Evolutionary conservation across 2,888 invertebrate genomes (phyloP), one percentile per base, ranked within the genome.

Genomic region (Stictocephala bisonia): DNA sequence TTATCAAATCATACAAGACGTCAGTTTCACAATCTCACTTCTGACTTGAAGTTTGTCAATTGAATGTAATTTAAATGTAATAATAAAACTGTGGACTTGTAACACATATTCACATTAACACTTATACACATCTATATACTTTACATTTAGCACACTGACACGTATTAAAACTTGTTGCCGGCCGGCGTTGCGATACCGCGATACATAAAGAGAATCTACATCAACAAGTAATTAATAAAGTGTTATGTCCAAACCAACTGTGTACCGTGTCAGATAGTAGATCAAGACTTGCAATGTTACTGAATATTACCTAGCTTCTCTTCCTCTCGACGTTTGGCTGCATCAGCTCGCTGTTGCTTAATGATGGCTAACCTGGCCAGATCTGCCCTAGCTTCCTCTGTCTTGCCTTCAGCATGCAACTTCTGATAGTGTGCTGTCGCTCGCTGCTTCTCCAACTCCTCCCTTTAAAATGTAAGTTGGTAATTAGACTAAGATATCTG

Each of bases 301-400:
- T 11, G 40, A 2, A 2, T 75, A 83, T 86, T 86, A 83, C 90
- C 89, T 85, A 91, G 90, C 80, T 90, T 90, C 78, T 97, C 97
- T 4, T 90, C 90, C 81, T 97, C 97, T 60, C 96, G 88, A 81
- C 93, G 91, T 80, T 93, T 93, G n/a, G 96, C 95, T 0, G 97
- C 97, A 80, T 98, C 97, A 81, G 96, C 97, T 15, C 98, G 87
- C 84, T 98, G 96, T 83, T 97, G 96, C 75, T 93, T 91, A 79
- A 99, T 95, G 79, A 98, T 92, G 2, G 97, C 97, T 80, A 99
- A 87, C 70, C 98, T 86, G 3, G 97, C 98, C 60, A 99, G 86
- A 86, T 99, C 99, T 0, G 97, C 94, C 69, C 95, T 89, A 0
- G 98, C 98, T 83, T 98, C 96, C 24, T 96, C 96, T 0, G 98